Conservation (phyloP, 2,888 invertebrate genomes). For the Malacosoma neustria region DNA sequence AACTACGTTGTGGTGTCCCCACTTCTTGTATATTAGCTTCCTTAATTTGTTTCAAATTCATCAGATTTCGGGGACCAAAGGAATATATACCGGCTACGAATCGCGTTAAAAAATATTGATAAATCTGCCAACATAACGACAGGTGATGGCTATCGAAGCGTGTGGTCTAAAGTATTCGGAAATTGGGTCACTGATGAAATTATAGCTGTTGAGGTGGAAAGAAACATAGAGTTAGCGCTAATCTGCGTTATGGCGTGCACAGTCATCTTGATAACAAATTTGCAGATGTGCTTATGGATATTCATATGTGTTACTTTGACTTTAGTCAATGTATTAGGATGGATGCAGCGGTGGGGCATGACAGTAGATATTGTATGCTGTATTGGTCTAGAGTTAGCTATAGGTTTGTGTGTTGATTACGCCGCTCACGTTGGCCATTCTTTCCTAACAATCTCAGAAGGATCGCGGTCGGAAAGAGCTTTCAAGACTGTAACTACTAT, state of each 20-base stretch:
- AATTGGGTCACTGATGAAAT: slow-evolving; percentile 87
- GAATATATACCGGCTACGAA: slow-evolving; percentile 86
- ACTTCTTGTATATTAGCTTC: slow-evolving; percentile 76
- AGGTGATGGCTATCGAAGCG: slow-evolving; percentile 77
- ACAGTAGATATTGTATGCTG: slow-evolving; percentile 89
- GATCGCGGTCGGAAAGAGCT: slow-evolving; percentile 72
- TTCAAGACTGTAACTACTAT: slow-evolving; percentile 81
- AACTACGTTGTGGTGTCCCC: slow-evolving; percentile 77
- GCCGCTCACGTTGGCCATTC: slow-evolving; percentile 88
- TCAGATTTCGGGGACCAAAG: slow-evolving; percentile 74
- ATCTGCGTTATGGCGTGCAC: slow-evolving; percentile 88
- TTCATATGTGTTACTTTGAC: slow-evolving; percentile 84
- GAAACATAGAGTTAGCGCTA: slow-evolving; percentile 84
- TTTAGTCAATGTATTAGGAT: slow-evolving; percentile 83
- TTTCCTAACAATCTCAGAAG: slow-evolving; percentile 78
- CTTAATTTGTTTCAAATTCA: slow-evolving; percentile 78
- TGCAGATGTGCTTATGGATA: slow-evolving; percentile 86
- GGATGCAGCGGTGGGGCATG: slow-evolving; percentile 87
- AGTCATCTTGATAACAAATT: slow-evolving; percentile 81
- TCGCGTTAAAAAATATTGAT: slow-evolving; percentile 70
- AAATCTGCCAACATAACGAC: slow-evolving; percentile 73
- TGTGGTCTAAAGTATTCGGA: slow-evolving; percentile 83
- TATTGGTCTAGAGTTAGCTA: slow-evolving; percentile 85
- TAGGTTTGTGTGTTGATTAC: slow-evolving; percentile 89
- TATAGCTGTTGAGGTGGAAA: slow-evolving; percentile 82